Percentiles rank a stretch among this genome's conserved stretches.
Conservation (phyloP, 2,113 vertebrate species). For the Serinus canaria region DNA sequence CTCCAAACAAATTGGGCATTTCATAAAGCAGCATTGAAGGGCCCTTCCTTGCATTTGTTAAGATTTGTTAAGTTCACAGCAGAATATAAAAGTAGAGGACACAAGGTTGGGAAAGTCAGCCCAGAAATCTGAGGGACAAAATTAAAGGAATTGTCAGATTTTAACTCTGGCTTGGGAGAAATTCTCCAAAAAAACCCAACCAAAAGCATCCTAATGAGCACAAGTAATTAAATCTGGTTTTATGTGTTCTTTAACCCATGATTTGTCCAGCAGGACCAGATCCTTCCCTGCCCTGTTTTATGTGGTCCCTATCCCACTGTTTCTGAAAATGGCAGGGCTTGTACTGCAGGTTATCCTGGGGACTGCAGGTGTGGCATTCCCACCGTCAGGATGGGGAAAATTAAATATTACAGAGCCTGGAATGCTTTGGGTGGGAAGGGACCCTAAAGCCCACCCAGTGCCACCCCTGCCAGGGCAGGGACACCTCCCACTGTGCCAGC, state of each 20-base stretch:
- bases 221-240: neutral
- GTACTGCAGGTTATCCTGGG: neutral
- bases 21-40: neutral
- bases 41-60: neutral
- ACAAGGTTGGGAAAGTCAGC: neutral
- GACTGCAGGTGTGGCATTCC: accelerated
- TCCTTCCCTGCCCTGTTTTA: neutral
- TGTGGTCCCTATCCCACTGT: neutral
- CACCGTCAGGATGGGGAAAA: too few relatives aligned
- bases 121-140: neutral
- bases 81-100: neutral
- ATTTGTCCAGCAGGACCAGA: neutral
- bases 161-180: neutral
- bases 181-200: neutral
- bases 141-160: neutral
- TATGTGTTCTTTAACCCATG: neutral
- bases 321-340: neutral
- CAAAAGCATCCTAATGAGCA: neutral
- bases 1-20: neutral
- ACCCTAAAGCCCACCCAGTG: too few relatives aligned
- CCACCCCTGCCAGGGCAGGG: too few relatives aligned
- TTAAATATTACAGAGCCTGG: too few relatives aligned
- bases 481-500: too few relatives aligned
- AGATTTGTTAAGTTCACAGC: neutral
- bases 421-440: too few relatives aligned